Evolutionary conservation across 2,113 vertebrate species (phyloP), one percentile per base, ranked within the genome.

Genomic region (Jaculus jaculus): DNA sequence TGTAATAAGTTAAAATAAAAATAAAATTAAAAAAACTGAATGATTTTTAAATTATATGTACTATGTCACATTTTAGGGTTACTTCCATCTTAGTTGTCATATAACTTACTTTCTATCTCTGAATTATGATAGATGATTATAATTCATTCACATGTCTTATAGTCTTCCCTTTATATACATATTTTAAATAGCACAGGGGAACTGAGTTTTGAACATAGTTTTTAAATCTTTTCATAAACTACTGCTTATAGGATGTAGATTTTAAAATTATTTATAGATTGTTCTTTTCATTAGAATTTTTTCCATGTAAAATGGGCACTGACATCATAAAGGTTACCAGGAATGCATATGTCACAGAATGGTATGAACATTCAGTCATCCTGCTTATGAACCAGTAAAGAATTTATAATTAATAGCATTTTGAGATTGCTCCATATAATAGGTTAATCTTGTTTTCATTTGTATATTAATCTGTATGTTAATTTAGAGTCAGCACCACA

Each of bases 401-500:
- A 4, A 71, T 91, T 34, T 79, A 63, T 84, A 84, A 34, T 83
- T 69, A 42, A 34, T 77, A 63, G 3, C 10, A 93, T 73, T 90
- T 90, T 90, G 89, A 94, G 54, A 54, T 88, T 72, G 42, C 3
- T 84, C 37, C 89, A 1, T 66, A 34, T 34, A 79, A 71, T 87
- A 85, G 84, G 63, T 84, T 94, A 79, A 94, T 80, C 80, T 92
- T 95, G 34, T 92, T 83, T 93, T 74, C n/a, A 86, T 93, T 94
- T 81, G 3, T 95, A 39, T 90, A 80, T 75, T 89, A 94, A 94
- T 93, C 28, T 89, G 78, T 42, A 91, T 82, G 47, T 87, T 96
- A 93, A 89, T 92, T 91, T 94, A 94, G 69, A 69, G n/a, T 88
- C 93, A 95, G 42, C 37, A 77, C 84, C 79, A 93, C 90, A 90